phyloP scores from a whole-genome alignment of 2,888 invertebrate genomes.

The Laspeyria flexula region DNA sequence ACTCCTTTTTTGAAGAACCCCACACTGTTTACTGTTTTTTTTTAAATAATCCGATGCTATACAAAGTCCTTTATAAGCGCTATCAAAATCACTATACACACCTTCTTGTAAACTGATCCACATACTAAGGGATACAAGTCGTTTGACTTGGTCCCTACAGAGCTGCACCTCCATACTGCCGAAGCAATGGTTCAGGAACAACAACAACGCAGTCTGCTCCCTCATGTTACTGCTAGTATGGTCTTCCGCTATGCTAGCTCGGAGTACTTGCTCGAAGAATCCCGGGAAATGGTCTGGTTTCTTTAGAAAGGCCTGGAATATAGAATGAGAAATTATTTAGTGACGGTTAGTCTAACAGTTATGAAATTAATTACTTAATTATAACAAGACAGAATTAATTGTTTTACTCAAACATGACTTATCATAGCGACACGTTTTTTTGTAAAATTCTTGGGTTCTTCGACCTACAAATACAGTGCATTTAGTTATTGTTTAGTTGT shows the following conservation, averaged over 20 bases:
- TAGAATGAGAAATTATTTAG: neutral
- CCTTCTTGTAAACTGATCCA: conserved; percentile 96
- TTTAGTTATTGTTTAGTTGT: no score
- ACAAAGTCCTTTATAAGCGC: no score
- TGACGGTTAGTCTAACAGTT: no score
- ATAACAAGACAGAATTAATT: no score
- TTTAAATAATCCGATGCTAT: no score
- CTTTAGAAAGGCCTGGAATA: conserved; percentile 90
- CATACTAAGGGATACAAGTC: conserved; percentile 96
- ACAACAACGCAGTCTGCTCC: conserved; percentile 95
- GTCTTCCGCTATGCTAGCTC: conserved; percentile 89
- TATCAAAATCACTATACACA: conserved; percentile 50
- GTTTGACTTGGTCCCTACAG: conserved; percentile 96
- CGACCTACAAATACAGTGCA: no score
- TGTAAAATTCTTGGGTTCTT: no score
- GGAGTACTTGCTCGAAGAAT: conserved; percentile 93
- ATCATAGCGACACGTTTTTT: no score
- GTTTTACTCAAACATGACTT: no score
- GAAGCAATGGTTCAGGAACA: conserved; percentile 98
- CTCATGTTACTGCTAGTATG: conserved; percentile 72
- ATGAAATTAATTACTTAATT: no score
- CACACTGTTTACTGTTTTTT: no score
- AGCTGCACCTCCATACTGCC: conserved; percentile 98
- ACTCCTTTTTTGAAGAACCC: no score
- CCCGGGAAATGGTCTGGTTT: conserved; percentile 91